Conservation (phyloP, 2,888 invertebrate genomes). For the Plebejus anna region DNA sequence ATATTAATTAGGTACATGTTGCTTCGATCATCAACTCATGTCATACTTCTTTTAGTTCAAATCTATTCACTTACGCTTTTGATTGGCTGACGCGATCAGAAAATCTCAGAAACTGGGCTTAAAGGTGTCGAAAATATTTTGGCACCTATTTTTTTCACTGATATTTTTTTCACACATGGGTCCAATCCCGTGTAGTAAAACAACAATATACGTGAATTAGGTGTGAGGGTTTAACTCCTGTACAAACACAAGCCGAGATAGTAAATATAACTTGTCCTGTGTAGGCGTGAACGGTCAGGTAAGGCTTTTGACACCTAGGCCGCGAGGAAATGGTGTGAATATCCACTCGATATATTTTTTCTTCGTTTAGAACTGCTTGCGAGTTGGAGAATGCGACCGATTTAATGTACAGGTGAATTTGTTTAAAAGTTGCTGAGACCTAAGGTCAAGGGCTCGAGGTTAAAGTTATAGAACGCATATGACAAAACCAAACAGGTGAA, state of each 20-base stretch:
- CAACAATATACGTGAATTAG: conserved; percentile 51
- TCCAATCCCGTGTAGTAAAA: conserved; percentile 15
- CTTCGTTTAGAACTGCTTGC: conserved; percentile 46
- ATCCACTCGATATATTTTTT: conserved; percentile 70
- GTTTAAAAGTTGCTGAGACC: not conserved
- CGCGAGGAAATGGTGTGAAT: conserved; percentile 64
- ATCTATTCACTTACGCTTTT: not conserved
- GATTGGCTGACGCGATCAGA: not conserved
- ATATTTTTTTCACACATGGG: not conserved
- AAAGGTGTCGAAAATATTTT: not conserved
- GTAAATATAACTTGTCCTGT: conserved; percentile 58
- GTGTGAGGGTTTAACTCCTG: conserved; percentile 76
- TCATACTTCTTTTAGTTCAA: too few relatives aligned
- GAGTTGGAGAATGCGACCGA: not conserved
- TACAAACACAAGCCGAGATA: conserved; percentile 66
- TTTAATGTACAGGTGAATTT: not conserved
- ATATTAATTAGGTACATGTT: not conserved
- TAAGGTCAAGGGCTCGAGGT: not conserved
- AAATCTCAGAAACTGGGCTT: not conserved
- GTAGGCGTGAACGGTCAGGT: conserved; percentile 73
- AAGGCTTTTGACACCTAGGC: conserved; percentile 78
- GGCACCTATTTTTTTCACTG: not conserved
- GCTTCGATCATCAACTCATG: not conserved
- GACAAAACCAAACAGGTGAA: too few relatives aligned
- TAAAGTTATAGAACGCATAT: too few relatives aligned